These are phyloP conservation scores for Drosophila tropicalis DNA, from an alignment of 1,140 invertebrate species.

Conservation along the genomic window DNA sequence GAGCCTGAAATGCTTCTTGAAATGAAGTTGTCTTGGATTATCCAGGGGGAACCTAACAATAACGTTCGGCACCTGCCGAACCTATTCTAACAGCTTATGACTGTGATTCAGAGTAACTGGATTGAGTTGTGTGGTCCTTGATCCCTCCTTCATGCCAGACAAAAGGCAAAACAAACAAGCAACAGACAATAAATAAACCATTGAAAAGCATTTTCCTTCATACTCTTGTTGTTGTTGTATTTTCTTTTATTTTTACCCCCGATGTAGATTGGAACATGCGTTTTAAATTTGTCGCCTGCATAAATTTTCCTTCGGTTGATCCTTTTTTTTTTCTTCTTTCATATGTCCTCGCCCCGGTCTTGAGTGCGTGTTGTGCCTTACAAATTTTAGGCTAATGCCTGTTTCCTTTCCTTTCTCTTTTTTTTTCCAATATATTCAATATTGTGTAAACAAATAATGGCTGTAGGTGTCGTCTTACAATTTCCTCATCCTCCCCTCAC, in stretches of 20 bases:
- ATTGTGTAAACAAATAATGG: conserved; percentile 81
- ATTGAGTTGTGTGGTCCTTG: conserved; percentile 37
- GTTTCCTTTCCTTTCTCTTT: conserved; percentile 56
- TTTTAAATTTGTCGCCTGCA: conserved; percentile 81
- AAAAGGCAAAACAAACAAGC: conserved; percentile 69
- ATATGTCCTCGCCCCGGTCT: conserved; percentile 28
- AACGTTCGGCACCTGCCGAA: conserved; percentile 47
- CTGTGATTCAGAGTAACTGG: conserved; percentile 7
- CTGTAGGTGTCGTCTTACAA: conserved; percentile 74
- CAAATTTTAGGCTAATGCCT: conserved; percentile 78
- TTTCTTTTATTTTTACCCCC: background rate
- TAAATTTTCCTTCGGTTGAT: conserved; percentile 69
- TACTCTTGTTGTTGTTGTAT: conserved; percentile 25
- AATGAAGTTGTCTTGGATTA: conserved; percentile 57
- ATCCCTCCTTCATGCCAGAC: conserved; percentile 30
- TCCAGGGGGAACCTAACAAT: background rate
- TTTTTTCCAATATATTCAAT: conserved; percentile 60
- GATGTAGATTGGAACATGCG: conserved; percentile 59
- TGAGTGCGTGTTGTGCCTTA: conserved; percentile 78
- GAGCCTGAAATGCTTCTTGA: conserved; percentile 50
- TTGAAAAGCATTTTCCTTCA: conserved; percentile 41
- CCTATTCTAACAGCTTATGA: conserved; percentile 15
- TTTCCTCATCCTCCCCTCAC: conserved; percentile 42
- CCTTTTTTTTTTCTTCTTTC: conserved; percentile 45
- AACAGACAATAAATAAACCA: conserved; percentile 79